Conservation (phyloP, 2,797 vertebrate species). For the Furcifer pardalis region DNA sequence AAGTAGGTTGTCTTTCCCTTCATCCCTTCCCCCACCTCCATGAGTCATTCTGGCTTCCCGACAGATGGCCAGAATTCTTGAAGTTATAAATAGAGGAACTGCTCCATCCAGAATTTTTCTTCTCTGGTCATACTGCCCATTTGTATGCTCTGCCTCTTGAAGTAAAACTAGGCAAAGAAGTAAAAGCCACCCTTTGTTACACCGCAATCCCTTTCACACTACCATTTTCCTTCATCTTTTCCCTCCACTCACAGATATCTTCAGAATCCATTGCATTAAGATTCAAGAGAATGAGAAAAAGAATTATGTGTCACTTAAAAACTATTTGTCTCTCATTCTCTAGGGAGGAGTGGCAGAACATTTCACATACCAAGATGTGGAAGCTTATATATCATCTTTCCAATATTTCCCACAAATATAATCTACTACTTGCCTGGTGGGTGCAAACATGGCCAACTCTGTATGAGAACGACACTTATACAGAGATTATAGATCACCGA, state of each 20-base stretch:
- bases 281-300: neutral
- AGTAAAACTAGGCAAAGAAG: neutral
- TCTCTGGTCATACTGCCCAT: neutral
- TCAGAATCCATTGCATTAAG: neutral
- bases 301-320: constrained; percentile 9
- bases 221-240: neutral
- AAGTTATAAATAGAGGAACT: constrained; percentile 68
- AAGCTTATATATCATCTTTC: neutral
- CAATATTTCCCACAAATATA: neutral
- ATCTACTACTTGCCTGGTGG: neutral
- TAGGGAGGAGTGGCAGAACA: neutral
- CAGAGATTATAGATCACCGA: neutral
- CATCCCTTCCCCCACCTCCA: constrained; percentile 64
- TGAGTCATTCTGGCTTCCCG: constrained; percentile 58
- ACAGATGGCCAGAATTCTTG: constrained; percentile 45
- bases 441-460: neutral
- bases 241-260: neutral
- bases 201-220: neutral
- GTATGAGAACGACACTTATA: neutral
- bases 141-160: neutral
- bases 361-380: neutral
- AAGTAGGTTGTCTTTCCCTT: neutral
- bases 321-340: neutral
- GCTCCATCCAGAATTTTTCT: neutral
- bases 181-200: neutral